Base-by-base conservation (phyloP, 1,140 invertebrate genomes). In the Lycorma delicatula region DNA sequence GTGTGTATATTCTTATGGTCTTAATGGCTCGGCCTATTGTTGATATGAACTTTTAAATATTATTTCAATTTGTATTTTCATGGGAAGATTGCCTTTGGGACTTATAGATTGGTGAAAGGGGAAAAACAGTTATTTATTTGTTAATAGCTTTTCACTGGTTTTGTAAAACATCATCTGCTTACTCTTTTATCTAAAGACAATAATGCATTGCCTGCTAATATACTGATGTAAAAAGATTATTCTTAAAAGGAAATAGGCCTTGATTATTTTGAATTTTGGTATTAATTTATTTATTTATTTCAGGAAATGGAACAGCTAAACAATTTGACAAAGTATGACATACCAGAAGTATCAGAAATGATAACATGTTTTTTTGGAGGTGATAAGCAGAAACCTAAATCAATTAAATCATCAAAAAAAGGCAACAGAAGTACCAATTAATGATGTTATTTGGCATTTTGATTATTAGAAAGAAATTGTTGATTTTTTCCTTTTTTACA, bases 321-420 rank as follows among this genome's bases (percentile, higher is more conserved):
- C 62, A 86, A 81, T 71, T 75, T 91, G 61, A 84, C 87, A 1
- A 91, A 90, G 74, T 87, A 89, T 58, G 85, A 86, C 63, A 84
- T 94, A 77, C 91, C 91, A 0, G 91, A 95, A 74, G 85, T 95
- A 75, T 92, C 89, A 3, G 92, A 96, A 75, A 81, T 93, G 71
- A 79, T 95, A 48, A 91, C 91, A 5, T 83, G 84, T 13, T 83
- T 85, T 56, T 83, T 93, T 62, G 82, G 87, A 78, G 78, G 71
- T 68, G 50, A 81, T 49, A 76, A 82, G 59, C 72, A 76, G 56
- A 79, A 79, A 70, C 62, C 78, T 48, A 84, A 84, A 70, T 67
- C 74, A 48, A 71, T 79, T 2, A 87, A 84, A 73, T 75, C 79
- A 66, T 71, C 78, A 1, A 88, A 87, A 64, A 87, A 87, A 66